A percentile compares a stretch with the other conserved stretches of the same genome.
Evolutionary conservation across 2,797 vertebrate species (phyloP).

Genomic region (Paratrypauchen microcephalus): DNA sequence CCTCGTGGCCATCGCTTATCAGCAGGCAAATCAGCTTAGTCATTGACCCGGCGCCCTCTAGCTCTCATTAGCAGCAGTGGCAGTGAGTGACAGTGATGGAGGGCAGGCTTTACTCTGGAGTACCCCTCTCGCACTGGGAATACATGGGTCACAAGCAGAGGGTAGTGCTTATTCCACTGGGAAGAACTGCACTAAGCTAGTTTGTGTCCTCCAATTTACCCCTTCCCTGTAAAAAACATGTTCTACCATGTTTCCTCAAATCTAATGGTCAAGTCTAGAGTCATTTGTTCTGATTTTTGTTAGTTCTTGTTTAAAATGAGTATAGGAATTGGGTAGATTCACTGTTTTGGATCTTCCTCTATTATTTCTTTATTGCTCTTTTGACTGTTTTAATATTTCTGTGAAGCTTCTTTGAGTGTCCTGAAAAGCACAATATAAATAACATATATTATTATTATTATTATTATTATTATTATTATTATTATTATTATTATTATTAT

Average conservation of each 20-base stretch:
- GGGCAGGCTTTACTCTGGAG: constrained; percentile 79
- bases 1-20: constrained; percentile 74
- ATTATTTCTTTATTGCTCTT: too few species aligned
- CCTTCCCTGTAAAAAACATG: constrained; percentile 14
- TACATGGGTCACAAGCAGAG: constrained; percentile 81
- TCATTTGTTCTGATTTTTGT: too few species aligned
- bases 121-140: constrained; percentile 73
- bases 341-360: too few species aligned
- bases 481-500: too few species aligned
- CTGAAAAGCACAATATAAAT: too few species aligned
- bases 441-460: too few species aligned
- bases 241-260: constrained; percentile 34
- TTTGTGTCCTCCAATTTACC: constrained; percentile 24
- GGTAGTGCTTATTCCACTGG: constrained; percentile 52
- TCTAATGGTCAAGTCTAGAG: too few species aligned
- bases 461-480: too few species aligned
- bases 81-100: constrained; percentile 84
- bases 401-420: too few species aligned
- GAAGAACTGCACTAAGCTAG: constrained; percentile 60
- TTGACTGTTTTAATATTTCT: too few species aligned
- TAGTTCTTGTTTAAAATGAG: too few species aligned
- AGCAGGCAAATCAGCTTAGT: constrained; percentile 87
- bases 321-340: too few species aligned
- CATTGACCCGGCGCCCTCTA: constrained; percentile 80
- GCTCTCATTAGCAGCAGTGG: constrained; percentile 76